phyloP scores from a whole-genome alignment of 2,113 vertebrate species.

The Xyliphius kryptos region DNA sequence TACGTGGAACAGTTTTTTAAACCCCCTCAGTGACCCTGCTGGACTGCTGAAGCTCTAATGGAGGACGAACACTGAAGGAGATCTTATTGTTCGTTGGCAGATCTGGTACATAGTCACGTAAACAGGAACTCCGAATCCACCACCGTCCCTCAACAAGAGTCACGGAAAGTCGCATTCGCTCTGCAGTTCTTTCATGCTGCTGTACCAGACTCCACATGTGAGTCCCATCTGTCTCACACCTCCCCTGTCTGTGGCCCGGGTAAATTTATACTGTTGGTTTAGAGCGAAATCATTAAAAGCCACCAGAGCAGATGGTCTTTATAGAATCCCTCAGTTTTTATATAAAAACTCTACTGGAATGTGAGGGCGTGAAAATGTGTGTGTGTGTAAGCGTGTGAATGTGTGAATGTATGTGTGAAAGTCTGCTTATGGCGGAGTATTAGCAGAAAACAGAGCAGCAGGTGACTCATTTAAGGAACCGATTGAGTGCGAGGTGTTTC shows the following conservation, averaged over 20 bases:
- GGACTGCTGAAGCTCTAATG: too few relatives aligned
- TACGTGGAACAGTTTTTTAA: too few relatives aligned
- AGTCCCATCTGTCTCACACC: constrained; percentile 79
- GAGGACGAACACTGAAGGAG: too few relatives aligned
- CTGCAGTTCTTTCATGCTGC: constrained; percentile 52
- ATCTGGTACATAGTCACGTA: too few relatives aligned
- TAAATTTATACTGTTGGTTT: constrained; percentile 74
- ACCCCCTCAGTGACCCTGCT: too few relatives aligned
- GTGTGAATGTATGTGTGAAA: background rate
- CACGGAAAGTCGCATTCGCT: constrained; percentile 1
- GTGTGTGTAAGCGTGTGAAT: constrained; percentile 37
- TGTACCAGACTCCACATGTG: constrained; percentile 78
- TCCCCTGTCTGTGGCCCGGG: constrained; percentile 59
- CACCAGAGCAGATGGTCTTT: constrained; percentile 68
- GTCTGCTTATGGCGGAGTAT: background rate
- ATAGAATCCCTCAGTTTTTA: constrained; percentile 53
- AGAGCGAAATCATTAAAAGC: constrained; percentile 76
- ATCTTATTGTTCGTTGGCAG: too few relatives aligned
- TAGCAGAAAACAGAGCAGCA: constrained; percentile 31
- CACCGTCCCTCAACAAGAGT: background rate
- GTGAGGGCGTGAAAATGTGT: constrained; percentile 24
- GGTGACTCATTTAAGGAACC: constrained; percentile 35
- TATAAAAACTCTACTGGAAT: constrained; percentile 37
- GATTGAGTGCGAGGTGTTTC: background rate
- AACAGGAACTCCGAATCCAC: background rate